Evolutionary conservation across 2,888 invertebrate genomes (phyloP), one percentile per base, ranked within the genome.

Genomic region (Laspeyria flexula): DNA sequence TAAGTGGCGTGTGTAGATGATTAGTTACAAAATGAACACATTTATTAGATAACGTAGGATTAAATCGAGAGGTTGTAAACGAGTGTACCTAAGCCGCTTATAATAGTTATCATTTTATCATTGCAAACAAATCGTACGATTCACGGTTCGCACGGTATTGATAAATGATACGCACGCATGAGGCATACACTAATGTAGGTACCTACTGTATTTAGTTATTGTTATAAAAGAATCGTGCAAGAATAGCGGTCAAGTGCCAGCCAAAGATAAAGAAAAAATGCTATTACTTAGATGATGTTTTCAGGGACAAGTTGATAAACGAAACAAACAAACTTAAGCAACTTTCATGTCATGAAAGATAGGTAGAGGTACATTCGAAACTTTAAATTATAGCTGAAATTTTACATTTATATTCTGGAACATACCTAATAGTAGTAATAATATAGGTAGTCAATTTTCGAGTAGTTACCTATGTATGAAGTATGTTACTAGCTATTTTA

Each of bases 121-220:
- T 15, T 30, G 11, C 11, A 12, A 12, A 30, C n/a, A 11, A n/a
- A 12, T 25, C 18, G n/a, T 35, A 10, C 16, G 18, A 35, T 18
- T 18, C n/a, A 15, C 33, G 33, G 5, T 10, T 16, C 16, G 7
- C 49, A 68, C 48, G 55, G 4, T 46, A 29, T 15, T 30, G 55
- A 60, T 64, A 61, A 52, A 53, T 63, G 63, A 65, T 43, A 53
- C n/a, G 31, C 66, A 66, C 61, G 64, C 48, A 40, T 44, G 54
- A 47, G 40, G n/a, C 43, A 57, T 21, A 39, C 41, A 13, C 41
- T 29, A 15, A 35, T 29, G 21, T 21, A 21, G 2, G 21, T 21
- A 3, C 21, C 21, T 21, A 21, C 2, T 5, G 3, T 21, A 21
- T n/a, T n/a, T n/a, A 21, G 30, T n/a, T 27, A n/a, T 21, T 46